Conservation (phyloP, 2,888 invertebrate species). For the Drosophila sordidula region DNA sequence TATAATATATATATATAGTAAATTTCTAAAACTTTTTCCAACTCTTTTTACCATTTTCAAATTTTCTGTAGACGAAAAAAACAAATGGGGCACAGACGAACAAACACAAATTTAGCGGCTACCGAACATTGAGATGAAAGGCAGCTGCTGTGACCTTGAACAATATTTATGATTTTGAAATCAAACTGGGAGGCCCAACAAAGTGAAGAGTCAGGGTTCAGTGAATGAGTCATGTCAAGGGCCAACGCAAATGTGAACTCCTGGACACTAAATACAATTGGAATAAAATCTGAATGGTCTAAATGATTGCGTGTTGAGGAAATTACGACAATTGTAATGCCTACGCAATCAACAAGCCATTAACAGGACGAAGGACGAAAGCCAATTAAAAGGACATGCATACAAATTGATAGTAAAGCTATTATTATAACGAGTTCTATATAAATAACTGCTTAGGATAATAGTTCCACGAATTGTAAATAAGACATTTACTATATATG, state of each 20-base stretch:
- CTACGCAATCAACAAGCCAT: conserved; percentile 55
- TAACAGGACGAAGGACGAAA: conserved; percentile 12
- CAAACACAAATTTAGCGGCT: conserved; percentile 16
- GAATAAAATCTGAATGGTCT: conserved; percentile 10
- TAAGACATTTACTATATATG: background rate
- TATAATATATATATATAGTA: no score
- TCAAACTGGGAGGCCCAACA: conserved; percentile 16
- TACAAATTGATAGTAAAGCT: conserved; percentile 13
- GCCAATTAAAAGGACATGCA: conserved; percentile 18
- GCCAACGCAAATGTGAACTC: conserved; percentile 3
- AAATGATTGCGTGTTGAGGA: conserved; percentile 48
- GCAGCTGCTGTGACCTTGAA: conserved; percentile 47
- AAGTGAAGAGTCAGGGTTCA: conserved; percentile 28
- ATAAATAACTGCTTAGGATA: conserved; percentile 2
- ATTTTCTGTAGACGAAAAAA: background rate
- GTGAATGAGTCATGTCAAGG: background rate
- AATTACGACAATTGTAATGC: conserved; percentile 27
- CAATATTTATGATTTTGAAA: conserved; percentile 36
- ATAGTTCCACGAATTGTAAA: background rate
- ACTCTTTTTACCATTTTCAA: background rate
- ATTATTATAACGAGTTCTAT: conserved; percentile 6
- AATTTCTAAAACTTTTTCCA: no score
- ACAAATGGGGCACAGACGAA: conserved; percentile 3
- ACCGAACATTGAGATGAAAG: conserved; percentile 31
- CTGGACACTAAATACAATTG: conserved; percentile 15